phyloP scores from a whole-genome alignment of 2,888 invertebrate species.

The Drosophila rellima region DNA sequence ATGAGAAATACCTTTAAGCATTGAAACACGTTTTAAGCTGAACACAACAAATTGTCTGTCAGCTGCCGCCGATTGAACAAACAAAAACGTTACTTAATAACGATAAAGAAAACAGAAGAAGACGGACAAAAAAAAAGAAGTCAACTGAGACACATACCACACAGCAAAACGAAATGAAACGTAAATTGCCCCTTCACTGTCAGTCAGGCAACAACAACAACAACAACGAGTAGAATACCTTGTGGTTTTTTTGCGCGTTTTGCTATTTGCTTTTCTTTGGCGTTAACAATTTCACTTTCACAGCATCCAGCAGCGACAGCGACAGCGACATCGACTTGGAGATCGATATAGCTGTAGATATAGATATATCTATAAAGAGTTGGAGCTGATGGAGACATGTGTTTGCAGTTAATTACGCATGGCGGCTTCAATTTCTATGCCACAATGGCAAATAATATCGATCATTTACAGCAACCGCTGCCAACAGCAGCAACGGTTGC shows the following conservation, averaged over 20 bases:
- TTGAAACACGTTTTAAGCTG: constrained; percentile 42
- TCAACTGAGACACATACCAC: constrained; percentile 60
- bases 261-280: constrained; percentile 68
- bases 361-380: constrained; percentile 1
- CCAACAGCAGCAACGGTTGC: constrained; percentile 38
- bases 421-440: constrained; percentile 70
- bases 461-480: constrained; percentile 63
- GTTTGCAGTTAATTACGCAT: constrained; percentile 76
- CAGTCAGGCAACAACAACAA: constrained; percentile 25
- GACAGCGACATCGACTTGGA: constrained; percentile 3
- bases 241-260: constrained; percentile 52
- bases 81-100: constrained; percentile 70
- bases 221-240: constrained; percentile 54
- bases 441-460: constrained; percentile 79
- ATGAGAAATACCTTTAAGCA: constrained; percentile 32
- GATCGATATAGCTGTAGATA: constrained; percentile 32
- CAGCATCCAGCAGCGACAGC: constrained; percentile 58
- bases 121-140: constrained; percentile 27
- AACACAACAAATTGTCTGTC: constrained; percentile 36
- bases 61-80: constrained; percentile 31
- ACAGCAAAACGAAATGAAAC: constrained; percentile 61
- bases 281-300: constrained; percentile 83
- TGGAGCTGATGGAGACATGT: constrained; percentile 60
- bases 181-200: constrained; percentile 79
- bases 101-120: constrained; percentile 51